Conservation (phyloP, 2,888 invertebrate genomes). For the Cremastinae sp. region DNA sequence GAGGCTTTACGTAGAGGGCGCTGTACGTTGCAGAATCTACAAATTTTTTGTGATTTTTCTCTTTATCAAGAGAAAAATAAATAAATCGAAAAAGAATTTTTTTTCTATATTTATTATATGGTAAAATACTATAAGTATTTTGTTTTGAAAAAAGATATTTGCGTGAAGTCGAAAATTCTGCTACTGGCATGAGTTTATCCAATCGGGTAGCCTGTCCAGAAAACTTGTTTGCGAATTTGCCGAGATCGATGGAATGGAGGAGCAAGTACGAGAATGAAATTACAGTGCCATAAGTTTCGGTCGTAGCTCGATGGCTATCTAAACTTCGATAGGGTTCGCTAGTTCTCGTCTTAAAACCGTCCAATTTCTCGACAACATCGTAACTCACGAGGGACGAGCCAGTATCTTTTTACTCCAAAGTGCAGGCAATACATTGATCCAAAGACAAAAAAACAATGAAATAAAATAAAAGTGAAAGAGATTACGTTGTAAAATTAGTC, state of each 20-base stretch:
- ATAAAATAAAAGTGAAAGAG: too few relatives aligned
- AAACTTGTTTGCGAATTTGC: not conserved
- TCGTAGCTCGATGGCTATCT: constrained; percentile 45
- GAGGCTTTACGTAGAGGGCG: constrained; percentile 8
- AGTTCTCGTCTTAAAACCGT: constrained; percentile 23
- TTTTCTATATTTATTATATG: too few relatives aligned
- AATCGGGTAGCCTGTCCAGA: constrained; percentile 5
- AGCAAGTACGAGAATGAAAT: constrained; percentile 47
- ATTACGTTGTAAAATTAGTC: too few relatives aligned
- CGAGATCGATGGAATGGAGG: not conserved
- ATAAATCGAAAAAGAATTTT: too few relatives aligned
- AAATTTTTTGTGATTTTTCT: constrained; percentile 19
- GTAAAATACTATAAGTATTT: too few relatives aligned
- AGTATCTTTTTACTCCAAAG: not conserved
- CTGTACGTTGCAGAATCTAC: constrained; percentile 31
- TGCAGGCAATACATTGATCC: not conserved
- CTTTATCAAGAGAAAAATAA: too few relatives aligned
- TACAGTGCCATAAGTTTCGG: constrained; percentile 50
- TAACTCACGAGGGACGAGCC: constrained; percentile 5
- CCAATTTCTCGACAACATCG: constrained; percentile 35
- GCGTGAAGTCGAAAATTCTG: not conserved
- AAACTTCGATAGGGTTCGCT: constrained; percentile 38
- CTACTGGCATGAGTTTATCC: too few relatives aligned
- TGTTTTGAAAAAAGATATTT: not conserved
- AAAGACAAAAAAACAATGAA: not conserved